Base-by-base conservation (phyloP, 23 tunicate genomes). In the Botrylloides violaceus region DNA sequence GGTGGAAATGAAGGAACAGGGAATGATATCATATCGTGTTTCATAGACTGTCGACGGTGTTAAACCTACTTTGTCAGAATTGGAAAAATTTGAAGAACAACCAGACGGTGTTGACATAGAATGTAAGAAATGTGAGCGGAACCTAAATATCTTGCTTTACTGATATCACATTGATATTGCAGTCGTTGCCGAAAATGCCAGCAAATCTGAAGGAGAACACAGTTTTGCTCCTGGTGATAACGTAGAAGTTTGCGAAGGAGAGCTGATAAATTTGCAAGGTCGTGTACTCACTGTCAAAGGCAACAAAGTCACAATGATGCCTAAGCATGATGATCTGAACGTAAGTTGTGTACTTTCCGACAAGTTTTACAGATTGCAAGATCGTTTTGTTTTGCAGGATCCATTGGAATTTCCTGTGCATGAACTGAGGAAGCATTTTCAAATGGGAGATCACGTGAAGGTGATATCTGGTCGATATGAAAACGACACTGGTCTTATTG, bases 391-490 rank as follows among this genome's bases (percentile, higher is more conserved):
- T 23, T 31, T 49, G 20, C 49, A 90, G 88, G 98, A 93, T 18
- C 94, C 98, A 2, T 81, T 93, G 3, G 98, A 93, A 64, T 93
- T 93, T 65, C 82, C 79, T 32, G 88, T 86, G 27, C 73, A 79
- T 9, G 98, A 93, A 26, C 61, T 93, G 19, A 76, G 89, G 27
- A 93, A 93, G 66, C 77, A 76, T 32, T 93, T 93, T 68, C 78
- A 78, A 59, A 81, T 86, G 85, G 98, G 98, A 12, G 98, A 93
- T 56, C 98, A 93, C 47, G 98, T 93, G 2, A 93, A 93, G 77
- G 98, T 93, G 48, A 93, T 93, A 7, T 65, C 88, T 32, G 98
- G 98, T 2, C 47, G 90, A 59, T 93, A 93, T 73, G 98, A 93
- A 43, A 84, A 81, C 33, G 98, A 93, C 62, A 93, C 98, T 48